Base-by-base conservation (phyloP, 2,888 invertebrate genomes). In the Morpho deidamia region DNA sequence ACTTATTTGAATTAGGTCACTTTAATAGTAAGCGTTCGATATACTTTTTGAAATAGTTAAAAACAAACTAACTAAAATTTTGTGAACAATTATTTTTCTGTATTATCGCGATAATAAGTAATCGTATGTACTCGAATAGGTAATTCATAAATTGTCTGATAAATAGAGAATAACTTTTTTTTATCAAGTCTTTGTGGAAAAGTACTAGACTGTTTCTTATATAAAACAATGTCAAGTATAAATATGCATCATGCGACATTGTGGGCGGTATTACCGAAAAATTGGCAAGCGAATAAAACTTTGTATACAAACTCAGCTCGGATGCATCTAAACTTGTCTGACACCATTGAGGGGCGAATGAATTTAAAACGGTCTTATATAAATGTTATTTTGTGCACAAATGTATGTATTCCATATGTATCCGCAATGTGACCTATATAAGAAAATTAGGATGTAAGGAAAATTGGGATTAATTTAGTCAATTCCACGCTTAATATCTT, bases 151-250 rank as follows among this genome's bases (percentile, higher is more conserved):
- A 23, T 23, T 23, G 10, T 12, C 8, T 11, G 23, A 14, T 11
- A 12, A 39, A 47, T 47, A 39, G 40, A 11, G 40, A 33, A 34
- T 42, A 8, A 11, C n/a, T 23, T 8, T 51, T n/a, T 37, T 39
- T 50, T 76, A 86, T 83, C 84, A 81, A 83, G 69, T 78, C 73
- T 83, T 79, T 70, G 78, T 84, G 88, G 88, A 88, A 88, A 88
- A 82, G 71, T 86, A 86, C 88, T 66, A 66, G 63, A 59, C 51
- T 64, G 77, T 78, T 79, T 77, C 73, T 70, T 68, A 74, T 78
- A 79, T 83, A 80, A 79, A 83, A 83, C 76, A 81, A 80, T 83
- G 81, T 83, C 81, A 80, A 76, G 72, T 72, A 84, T 83, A 78
- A 78, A 79, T 83, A 80, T 75, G 73, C 75, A 74, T 67, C 65